These are phyloP conservation scores for Ictidomys tridecemlineatus DNA, from an alignment of 2,113 vertebrate species.

Conservation along the genomic window DNA sequence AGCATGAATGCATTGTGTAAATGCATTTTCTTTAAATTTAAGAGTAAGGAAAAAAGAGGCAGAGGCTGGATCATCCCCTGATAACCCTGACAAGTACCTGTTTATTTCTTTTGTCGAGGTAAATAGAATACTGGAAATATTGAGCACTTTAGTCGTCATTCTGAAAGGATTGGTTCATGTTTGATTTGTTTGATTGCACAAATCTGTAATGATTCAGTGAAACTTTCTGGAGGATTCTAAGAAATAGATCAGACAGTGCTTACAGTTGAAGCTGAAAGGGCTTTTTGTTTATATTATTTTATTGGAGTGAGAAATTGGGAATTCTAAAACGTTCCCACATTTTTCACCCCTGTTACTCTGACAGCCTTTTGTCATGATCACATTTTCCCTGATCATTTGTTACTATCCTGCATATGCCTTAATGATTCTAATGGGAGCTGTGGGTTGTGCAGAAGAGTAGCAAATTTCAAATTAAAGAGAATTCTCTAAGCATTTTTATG, in stretches of 20 bases:
- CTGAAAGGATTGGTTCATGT: background rate
- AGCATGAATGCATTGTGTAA: background rate
- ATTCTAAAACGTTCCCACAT: conserved; percentile 20
- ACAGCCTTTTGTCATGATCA: conserved; percentile 36
- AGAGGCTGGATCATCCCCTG: background rate
- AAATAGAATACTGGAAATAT: background rate
- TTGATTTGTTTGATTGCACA: background rate
- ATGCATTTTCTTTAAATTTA: background rate
- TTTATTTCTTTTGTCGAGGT: background rate
- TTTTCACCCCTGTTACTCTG: conserved; percentile 18
- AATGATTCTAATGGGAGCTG: conserved; percentile 32
- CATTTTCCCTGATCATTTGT: conserved; percentile 42
- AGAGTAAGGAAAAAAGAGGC: background rate
- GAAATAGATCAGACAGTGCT: conserved; percentile 15
- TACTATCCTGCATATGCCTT: background rate
- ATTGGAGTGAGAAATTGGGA: conserved; percentile 11
- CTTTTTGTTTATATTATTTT: conserved; percentile 41
- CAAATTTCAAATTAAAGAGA: conserved; percentile 48
- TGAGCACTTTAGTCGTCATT: background rate
- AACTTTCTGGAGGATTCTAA: conserved; percentile 35
- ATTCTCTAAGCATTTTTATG: background rate
- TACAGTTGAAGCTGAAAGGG: conserved; percentile 12
- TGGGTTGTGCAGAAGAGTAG: background rate
- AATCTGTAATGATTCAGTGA: background rate
- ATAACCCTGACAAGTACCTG: background rate